Evolutionary conservation across 2,797 vertebrate species (phyloP).

Genomic region (Pygocentrus nattereri): DNA sequence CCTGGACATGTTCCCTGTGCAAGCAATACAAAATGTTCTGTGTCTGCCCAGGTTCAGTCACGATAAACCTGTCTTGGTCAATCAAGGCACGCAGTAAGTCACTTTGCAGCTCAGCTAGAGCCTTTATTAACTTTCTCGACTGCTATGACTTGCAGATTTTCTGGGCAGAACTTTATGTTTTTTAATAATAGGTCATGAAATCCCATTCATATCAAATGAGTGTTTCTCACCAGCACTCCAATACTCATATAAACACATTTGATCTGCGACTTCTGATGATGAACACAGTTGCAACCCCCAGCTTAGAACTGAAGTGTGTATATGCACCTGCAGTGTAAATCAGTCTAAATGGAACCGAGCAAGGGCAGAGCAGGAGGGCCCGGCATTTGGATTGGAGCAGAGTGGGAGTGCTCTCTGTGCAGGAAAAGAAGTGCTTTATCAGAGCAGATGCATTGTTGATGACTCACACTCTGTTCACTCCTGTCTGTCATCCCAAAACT

Average conservation of each 20-base stretch:
- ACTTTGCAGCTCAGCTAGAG: neutral
- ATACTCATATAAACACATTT: slow-evolving; percentile 19
- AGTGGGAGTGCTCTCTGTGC: slow-evolving; percentile 4
- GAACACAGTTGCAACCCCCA: slow-evolving; percentile 14
- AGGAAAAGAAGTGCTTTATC: slow-evolving; percentile 33
- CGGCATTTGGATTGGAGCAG: neutral
- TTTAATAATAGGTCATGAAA: too few relatives aligned
- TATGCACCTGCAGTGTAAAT: slow-evolving; percentile 34
- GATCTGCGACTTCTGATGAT: slow-evolving; percentile 3
- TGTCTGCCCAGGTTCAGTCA: neutral
- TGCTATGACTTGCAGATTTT: neutral
- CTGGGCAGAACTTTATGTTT: too few relatives aligned
- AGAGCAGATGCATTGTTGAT: slow-evolving; percentile 38
- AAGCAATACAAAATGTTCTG: neutral
- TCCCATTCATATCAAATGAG: neutral
- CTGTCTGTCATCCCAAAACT: slow-evolving; percentile 16
- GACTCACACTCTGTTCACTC: slow-evolving; percentile 37
- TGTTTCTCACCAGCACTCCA: slow-evolving; percentile 15
- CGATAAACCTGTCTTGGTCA: neutral
- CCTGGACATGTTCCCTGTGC: neutral
- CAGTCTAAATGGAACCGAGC: slow-evolving; percentile 10
- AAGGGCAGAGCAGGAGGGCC: slow-evolving; percentile 20
- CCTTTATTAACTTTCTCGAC: neutral
- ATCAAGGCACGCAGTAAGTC: neutral
- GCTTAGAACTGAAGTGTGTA: slow-evolving; percentile 18